Evolutionary conservation across 1,140 invertebrate genomes (phyloP), one percentile per base, ranked within the genome.

Genomic region (Orius insidiosus): DNA sequence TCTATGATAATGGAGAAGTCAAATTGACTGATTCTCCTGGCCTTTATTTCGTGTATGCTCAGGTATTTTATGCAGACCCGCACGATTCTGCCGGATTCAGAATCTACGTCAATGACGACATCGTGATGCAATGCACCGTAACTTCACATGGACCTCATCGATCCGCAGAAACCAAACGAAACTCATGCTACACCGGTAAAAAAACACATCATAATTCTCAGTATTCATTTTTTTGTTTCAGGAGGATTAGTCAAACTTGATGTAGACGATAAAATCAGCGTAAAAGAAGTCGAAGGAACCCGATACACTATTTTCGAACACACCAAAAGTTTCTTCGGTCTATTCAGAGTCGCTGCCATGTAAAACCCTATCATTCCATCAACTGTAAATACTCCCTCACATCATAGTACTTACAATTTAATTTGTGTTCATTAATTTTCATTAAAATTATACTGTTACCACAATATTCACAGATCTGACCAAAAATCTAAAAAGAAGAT

Each of bases 241-340:
- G 41, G 41, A 35, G 60, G 58, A 14, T 49, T 61, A 6, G 48
- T 51, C 5, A 51, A 55, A 13, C 55, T 64, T 1, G 50, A 56
- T n/a, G 48, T 53, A 44, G 56, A 56, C 31, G 63, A 65, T 52
- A 53, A 54, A 35, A 34, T 65, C 13, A 52, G 53, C 13, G 45
- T 65, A 7, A 53, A 52, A 42, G 61, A 62, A 47, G 50, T 63
- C 11, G 65, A 64, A 46, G 54, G 54, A 1, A 30, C 62, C 33
- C 53, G 64, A 14, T 62, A 58, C 44, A 58, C 62, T 9, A 56
- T 66, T 33, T 58, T 64, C 24, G 56, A 63, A 47, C 59, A 61
- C 5, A 58, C 60, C 19, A 65, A 64, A 45, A 65, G 62, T 38
- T 65, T 63, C 54, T 62, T 65, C 50, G 63, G 63, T 5, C 51